Evolutionary conservation across 2,888 invertebrate genomes (phyloP).

Genomic region (Lissocephala sabroskyi): DNA sequence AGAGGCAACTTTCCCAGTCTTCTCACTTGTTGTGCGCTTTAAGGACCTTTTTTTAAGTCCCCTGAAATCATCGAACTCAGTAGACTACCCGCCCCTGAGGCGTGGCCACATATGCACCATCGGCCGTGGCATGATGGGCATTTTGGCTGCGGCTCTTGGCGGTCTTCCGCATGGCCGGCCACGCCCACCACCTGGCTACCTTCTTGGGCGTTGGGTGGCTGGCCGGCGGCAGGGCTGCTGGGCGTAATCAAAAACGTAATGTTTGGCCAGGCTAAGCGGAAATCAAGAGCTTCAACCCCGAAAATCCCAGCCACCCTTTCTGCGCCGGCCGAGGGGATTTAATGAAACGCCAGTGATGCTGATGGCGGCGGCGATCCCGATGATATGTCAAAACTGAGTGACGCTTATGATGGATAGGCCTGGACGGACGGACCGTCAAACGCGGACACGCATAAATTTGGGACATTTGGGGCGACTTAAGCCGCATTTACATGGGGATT

Average conservation of each 20-base stretch:
- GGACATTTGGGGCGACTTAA: conserved; percentile 42
- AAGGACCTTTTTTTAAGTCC: no score
- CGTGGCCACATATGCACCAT: no score
- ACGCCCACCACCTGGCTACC: no score
- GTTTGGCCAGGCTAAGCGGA: conserved; percentile 67
- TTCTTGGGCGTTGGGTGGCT: conserved; percentile 18
- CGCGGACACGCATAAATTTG: conserved; percentile 57
- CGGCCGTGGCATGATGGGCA: no score
- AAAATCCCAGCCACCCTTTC: conserved; percentile 28
- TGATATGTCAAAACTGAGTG: conserved; percentile 69
- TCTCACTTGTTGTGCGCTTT: no score
- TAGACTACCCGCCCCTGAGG: no score
- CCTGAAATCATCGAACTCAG: no score
- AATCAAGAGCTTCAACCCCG: conserved; percentile 41
- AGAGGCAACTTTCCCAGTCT: no score
- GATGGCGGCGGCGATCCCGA: conserved; percentile 44
- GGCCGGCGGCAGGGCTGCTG: conserved; percentile 30
- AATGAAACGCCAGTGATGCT: conserved; percentile 68
- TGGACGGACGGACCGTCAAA: no score
- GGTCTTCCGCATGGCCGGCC: no score
- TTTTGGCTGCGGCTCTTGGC: no score
- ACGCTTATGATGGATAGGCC: conserved; percentile 66
- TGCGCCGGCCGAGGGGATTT: conserved; percentile 30
- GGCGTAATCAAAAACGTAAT: conserved; percentile 63
- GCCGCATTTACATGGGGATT: conserved; percentile 54